phyloP scores from a whole-genome alignment of 1,140 invertebrate genomes.

The Drosophila kikkawai region DNA sequence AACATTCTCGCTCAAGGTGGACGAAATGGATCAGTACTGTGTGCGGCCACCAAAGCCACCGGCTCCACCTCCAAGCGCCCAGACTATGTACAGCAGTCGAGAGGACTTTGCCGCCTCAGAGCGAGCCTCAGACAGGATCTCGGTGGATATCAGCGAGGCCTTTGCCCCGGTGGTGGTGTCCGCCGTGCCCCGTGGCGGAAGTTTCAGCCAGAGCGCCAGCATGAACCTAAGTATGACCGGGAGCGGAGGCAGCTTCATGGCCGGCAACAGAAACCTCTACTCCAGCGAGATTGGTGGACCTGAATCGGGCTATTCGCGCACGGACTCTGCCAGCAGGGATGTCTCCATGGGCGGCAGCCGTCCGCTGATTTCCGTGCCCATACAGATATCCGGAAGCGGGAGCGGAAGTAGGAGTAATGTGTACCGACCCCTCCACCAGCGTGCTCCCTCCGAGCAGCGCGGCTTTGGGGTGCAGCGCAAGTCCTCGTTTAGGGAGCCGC shows the following conservation, averaged over 20 bases:
- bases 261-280: conserved; percentile 71
- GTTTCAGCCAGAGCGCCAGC: conserved; percentile 40
- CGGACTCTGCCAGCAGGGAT: conserved; percentile 61
- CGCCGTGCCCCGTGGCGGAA: conserved; percentile 47
- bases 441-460: conserved; percentile 73
- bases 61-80: conserved; percentile 54
- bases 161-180: conserved; percentile 77
- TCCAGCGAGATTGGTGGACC: conserved; percentile 74
- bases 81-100: conserved; percentile 74
- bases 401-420: conserved; percentile 35
- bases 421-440: conserved; percentile 53
- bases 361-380: conserved; percentile 73
- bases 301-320: conserved; percentile 22
- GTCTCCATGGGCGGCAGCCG: conserved; percentile 67
- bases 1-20: conserved; percentile 80
- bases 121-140: conserved; percentile 24
- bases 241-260: conserved; percentile 63
- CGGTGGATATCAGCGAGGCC: conserved; percentile 66
- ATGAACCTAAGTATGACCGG: conserved; percentile 19
- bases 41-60: conserved; percentile 56
- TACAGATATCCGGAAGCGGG: conserved; percentile 61
- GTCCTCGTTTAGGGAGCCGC: conserved; percentile 65
- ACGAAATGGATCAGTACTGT: conserved; percentile 83
- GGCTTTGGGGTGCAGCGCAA: conserved; percentile 53
- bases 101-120: conserved; percentile 75